Evolutionary conservation across 2,888 invertebrate genomes (phyloP).

Genomic region (Oscheius sp.): DNA sequence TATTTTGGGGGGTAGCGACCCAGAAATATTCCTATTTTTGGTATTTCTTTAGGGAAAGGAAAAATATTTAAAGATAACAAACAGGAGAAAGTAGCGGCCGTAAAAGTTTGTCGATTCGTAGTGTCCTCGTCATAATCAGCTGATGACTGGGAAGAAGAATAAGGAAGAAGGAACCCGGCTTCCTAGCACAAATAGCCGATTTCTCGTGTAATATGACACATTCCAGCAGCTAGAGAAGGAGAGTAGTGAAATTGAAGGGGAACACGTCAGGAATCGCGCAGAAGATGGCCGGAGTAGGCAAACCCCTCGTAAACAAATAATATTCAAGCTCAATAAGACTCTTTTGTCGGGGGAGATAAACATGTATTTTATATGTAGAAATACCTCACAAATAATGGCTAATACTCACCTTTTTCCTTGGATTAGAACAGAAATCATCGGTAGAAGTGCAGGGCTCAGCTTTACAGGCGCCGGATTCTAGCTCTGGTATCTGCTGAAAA

Average conservation of each 20-base stretch:
- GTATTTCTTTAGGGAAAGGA: too few relatives aligned
- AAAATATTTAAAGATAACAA: slow-evolving; percentile 2
- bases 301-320: too few relatives aligned
- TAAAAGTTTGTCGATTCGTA: background rate
- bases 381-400: background rate
- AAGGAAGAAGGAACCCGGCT: too few relatives aligned
- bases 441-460: slow-evolving; percentile 21
- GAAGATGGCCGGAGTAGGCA: too few relatives aligned
- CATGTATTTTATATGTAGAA: background rate
- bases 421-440: slow-evolving; percentile 2
- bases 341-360: too few relatives aligned
- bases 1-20: too few relatives aligned
- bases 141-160: background rate
- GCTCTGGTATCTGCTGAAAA: background rate
- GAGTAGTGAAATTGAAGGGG: background rate
- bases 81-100: slow-evolving; percentile 14
- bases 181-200: background rate
- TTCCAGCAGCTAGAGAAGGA: background rate
- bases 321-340: too few relatives aligned
- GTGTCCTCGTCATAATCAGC: background rate
- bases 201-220: slow-evolving; percentile 1
- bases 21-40: too few relatives aligned
- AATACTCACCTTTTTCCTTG: slow-evolving; percentile 19
- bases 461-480: background rate
- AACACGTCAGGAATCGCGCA: too few relatives aligned